Conservation (phyloP, 2,113 vertebrate species). For the Peromyscus polionotus region DNA sequence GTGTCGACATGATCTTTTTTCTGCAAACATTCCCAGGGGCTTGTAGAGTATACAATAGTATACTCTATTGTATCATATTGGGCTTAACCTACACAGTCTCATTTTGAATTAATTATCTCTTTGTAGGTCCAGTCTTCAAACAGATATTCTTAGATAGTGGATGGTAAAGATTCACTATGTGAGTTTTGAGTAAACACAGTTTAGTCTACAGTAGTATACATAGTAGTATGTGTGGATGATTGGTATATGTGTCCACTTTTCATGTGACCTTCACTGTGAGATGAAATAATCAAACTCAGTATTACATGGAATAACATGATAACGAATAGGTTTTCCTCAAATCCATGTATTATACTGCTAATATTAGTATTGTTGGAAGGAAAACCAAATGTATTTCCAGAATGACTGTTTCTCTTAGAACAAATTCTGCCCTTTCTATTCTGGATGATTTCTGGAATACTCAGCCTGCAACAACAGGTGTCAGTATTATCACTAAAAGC, state of each 20-base stretch:
- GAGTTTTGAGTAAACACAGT: not conserved
- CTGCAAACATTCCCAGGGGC: not conserved
- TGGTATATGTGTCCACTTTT: not conserved
- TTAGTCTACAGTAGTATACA: not conserved
- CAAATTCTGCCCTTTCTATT: not conserved
- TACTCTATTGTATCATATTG: not conserved
- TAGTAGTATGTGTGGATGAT: not conserved
- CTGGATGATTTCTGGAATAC: too few species aligned
- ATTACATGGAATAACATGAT: not conserved
- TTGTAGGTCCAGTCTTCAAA: not conserved
- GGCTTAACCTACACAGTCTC: not conserved
- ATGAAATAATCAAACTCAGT: not conserved
- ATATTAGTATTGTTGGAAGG: not conserved
- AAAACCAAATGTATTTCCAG: not conserved
- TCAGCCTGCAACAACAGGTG: not conserved
- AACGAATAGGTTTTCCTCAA: not conserved
- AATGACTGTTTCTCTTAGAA: not conserved
- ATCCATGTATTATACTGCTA: not conserved
- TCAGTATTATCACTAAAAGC: not conserved
- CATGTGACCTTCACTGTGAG: not conserved
- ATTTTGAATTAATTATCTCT: not conserved
- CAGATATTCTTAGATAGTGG: not conserved
- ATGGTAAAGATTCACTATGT: not conserved
- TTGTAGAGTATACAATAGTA: not conserved
- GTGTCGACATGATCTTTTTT: not conserved